Base-by-base conservation (phyloP, 1,140 invertebrate genomes). In the Drosophila busckii region DNA sequence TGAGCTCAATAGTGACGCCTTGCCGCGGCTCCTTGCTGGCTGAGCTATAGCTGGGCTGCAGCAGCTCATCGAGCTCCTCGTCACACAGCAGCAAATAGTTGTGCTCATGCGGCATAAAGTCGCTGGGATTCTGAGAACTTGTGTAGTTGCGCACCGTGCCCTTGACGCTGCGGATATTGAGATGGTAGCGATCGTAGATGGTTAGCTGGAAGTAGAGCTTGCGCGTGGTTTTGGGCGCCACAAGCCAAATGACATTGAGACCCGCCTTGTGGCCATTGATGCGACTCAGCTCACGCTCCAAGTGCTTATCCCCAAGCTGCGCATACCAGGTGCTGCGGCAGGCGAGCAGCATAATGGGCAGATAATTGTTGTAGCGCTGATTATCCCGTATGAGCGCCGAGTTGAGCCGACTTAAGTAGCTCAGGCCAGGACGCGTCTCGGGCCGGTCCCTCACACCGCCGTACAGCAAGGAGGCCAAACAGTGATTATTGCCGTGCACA, bases 201-300 rank as follows among this genome's bases (percentile, higher is more conserved):
- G 69, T 71, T 0, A 71, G 19, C 0, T 61, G 70, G 9, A 56
- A 71, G 12, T 35, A 32, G 1, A 70, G 4, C 2, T 46, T 55
- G n/a, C 42, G 35, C 1, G 50, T 25, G 4, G 50, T 42, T 0
- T n/a, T 4, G 0, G 67, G 46, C 0, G 61, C 13, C 1, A 49
- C 55, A 5, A 71, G 12, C 69, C 69, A 71, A 1, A 70, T 1
- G 0, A 71, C 42, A 45, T 56, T 66, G 12, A 70, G 23, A 8
- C 10, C 48, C 0, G 23, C 42, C 0, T 13, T 22, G 13, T 2
- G 6, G 1, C 3, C 7, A n/a, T n/a, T 25, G 0, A 19, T 0
- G 3, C 5, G 13, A 2, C 10, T 22, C 15, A 53, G 23, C 2
- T 70, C 31, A 0, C 7, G 4, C 8, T 52, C 35, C 34, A 34